Evolutionary conservation across 2,888 invertebrate species (phyloP).

Genomic region (Cordylochernes scorpioides): DNA sequence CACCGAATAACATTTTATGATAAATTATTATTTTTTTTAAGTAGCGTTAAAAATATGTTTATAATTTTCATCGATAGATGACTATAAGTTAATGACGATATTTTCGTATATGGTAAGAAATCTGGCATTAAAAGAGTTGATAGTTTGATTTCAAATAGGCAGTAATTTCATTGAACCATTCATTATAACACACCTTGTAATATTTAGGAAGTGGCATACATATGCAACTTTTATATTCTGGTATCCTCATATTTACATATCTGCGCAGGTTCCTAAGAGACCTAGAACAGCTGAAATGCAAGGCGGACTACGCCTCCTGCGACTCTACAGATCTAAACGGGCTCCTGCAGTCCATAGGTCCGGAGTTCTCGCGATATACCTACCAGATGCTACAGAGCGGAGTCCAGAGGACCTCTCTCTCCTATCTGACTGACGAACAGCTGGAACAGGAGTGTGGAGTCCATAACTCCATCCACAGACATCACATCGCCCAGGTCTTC

Average conservation of each 20-base stretch:
- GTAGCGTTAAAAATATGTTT: too few species aligned
- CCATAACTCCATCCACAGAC: slow-evolving; percentile 71
- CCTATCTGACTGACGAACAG: slow-evolving; percentile 61
- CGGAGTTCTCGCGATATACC: slow-evolving; percentile 80
- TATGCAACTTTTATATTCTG: not conserved
- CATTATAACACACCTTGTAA: too few species aligned
- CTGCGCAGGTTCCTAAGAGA: slow-evolving; percentile 54
- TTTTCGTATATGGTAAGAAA: not conserved
- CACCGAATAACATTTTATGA: too few species aligned
- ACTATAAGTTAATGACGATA: not conserved
- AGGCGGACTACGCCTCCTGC: slow-evolving; percentile 83
- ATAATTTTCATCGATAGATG: too few species aligned
- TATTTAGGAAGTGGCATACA: too few species aligned
- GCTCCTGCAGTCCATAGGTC: slow-evolving; percentile 52
- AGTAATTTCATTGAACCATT: too few species aligned
- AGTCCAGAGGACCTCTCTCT: slow-evolving; percentile 63
- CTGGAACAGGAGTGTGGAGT: slow-evolving; percentile 68
- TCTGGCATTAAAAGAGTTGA: not conserved
- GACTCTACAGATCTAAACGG: slow-evolving; percentile 69
- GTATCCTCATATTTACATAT: not conserved
- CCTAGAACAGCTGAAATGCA: slow-evolving; percentile 66
- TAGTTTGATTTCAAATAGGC: too few species aligned
- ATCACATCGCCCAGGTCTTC: slow-evolving; percentile 38
- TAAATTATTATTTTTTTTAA: too few species aligned
- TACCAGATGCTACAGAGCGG: slow-evolving; percentile 87